These are phyloP conservation scores for Carollia perspicillata DNA, from an alignment of 2,113 vertebrate genomes.

Conservation along the genomic window DNA sequence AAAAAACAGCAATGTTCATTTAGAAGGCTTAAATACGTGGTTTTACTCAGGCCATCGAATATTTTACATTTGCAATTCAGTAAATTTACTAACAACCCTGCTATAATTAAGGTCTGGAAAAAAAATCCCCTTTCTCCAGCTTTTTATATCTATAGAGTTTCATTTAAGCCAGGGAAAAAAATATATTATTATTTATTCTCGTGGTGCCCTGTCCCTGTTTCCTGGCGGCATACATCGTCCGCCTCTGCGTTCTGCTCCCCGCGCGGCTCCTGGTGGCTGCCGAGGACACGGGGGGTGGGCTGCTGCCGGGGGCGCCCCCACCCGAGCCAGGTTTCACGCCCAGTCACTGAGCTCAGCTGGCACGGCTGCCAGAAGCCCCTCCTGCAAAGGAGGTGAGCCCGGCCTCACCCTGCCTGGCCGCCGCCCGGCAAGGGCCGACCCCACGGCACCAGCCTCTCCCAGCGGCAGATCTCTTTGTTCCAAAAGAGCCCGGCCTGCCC, in stretches of 20 bases:
- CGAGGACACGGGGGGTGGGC: background rate
- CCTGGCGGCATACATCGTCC: slow-evolving; percentile 75
- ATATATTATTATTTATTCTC: slow-evolving; percentile 84
- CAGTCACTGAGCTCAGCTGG: background rate
- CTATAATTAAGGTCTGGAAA: slow-evolving; percentile 86
- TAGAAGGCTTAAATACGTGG: slow-evolving; percentile 90
- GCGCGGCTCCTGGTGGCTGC: slow-evolving; percentile 68
- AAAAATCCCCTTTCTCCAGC: slow-evolving; percentile 78
- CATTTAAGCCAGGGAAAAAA: slow-evolving; percentile 75
- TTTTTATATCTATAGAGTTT: slow-evolving; percentile 80
- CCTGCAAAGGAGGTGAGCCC: background rate
- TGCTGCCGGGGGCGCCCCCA: background rate
- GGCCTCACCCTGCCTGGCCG: background rate
- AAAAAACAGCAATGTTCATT: slow-evolving; percentile 90
- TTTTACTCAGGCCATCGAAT: slow-evolving; percentile 87
- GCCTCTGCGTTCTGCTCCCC: slow-evolving; percentile 69
- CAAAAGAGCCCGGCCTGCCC: background rate
- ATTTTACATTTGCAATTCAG: slow-evolving; percentile 86
- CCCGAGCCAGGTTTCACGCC: background rate
- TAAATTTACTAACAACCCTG: slow-evolving; percentile 86
- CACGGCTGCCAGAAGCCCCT: background rate
- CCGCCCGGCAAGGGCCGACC: background rate
- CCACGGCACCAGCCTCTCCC: background rate
- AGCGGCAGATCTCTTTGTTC: background rate
- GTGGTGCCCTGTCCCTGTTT: slow-evolving; percentile 80